A percentile compares a stretch with the other conserved stretches of the same genome.
These are phyloP conservation scores for Perca fluviatilis DNA, from an alignment of 2,113 vertebrate genomes.

Conservation along the genomic window DNA sequence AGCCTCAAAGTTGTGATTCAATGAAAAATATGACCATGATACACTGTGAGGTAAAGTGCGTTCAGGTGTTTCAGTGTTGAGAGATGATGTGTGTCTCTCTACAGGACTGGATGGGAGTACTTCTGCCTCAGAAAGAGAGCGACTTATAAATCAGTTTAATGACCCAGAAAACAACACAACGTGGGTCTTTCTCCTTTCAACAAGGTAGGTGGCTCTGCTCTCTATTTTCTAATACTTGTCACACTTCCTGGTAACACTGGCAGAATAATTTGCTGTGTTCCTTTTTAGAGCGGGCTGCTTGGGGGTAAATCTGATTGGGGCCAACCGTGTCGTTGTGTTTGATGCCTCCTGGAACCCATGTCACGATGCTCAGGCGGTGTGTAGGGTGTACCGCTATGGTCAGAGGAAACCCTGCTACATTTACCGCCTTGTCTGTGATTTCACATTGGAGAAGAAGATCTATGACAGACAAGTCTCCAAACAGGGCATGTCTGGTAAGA, in stretches of 20 bases:
- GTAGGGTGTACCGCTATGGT: slow-evolving; percentile 96
- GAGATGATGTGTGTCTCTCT: slow-evolving; percentile 32
- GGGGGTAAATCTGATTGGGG: slow-evolving; percentile 97
- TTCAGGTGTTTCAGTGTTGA: slow-evolving; percentile 5
- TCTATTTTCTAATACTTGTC: not conserved
- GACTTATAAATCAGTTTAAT: slow-evolving; percentile 98
- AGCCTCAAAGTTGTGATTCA: slow-evolving; percentile 11
- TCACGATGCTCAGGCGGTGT: slow-evolving; percentile 97
- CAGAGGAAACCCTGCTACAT: slow-evolving; percentile 97
- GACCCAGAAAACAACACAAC: slow-evolving; percentile 90
- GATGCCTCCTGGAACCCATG: slow-evolving; percentile 99
- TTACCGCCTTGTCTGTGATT: slow-evolving; percentile 97
- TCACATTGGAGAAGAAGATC: slow-evolving; percentile 98
- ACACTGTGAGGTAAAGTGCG: not conserved
- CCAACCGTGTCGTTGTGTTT: slow-evolving; percentile 97
- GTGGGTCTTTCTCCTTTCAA: slow-evolving; percentile 97
- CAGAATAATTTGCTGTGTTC: not conserved
- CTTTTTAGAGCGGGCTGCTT: slow-evolving; percentile 93
- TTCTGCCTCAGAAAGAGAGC: slow-evolving; percentile 94
- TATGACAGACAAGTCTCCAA: slow-evolving; percentile 99
- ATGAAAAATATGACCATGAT: not conserved
- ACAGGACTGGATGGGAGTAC: slow-evolving; percentile 97
- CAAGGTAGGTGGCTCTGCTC: slow-evolving; percentile 81
- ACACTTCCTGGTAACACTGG: not conserved
- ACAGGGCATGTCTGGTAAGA: slow-evolving; percentile 97